Evolutionary conservation across 1,140 invertebrate genomes (phyloP).

Genomic region (Oncopodura yosiiana): DNA sequence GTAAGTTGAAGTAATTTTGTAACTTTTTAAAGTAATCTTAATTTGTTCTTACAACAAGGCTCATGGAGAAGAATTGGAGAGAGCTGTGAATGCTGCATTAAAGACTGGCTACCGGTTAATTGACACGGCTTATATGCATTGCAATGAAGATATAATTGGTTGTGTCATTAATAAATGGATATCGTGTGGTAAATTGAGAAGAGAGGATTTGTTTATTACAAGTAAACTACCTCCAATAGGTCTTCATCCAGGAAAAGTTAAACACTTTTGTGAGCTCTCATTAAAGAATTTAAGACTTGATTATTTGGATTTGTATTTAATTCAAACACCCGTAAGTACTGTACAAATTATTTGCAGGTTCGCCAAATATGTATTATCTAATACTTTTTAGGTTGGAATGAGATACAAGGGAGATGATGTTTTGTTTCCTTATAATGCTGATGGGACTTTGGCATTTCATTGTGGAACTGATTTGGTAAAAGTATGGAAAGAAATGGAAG

Average conservation of each 20-base stretch:
- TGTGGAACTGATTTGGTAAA: constrained; percentile 69
- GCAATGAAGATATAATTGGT: constrained; percentile 70
- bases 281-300: background rate
- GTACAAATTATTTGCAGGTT: too few relatives aligned
- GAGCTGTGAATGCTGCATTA: constrained; percentile 53
- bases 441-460: constrained; percentile 13
- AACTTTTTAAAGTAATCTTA: background rate
- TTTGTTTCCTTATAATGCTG: constrained; percentile 4
- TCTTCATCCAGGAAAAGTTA: constrained; percentile 10
- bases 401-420: constrained; percentile 7
- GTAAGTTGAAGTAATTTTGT: background rate
- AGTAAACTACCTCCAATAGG: background rate
- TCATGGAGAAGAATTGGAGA: constrained; percentile 52
- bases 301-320: constrained; percentile 6
- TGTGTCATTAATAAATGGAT: constrained; percentile 63
- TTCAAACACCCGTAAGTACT: constrained; percentile 9
- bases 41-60: background rate
- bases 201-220: constrained; percentile 57
- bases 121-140: constrained; percentile 69
- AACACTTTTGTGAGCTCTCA: constrained; percentile 18
- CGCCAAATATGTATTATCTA: too few relatives aligned
- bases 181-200: constrained; percentile 53
- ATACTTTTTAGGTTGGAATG: too few relatives aligned
- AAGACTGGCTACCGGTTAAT: constrained; percentile 62
- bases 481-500: constrained; percentile 82